Evolutionary conservation across 2,113 vertebrate species (phyloP).

Genomic region (Hippolais icterina): DNA sequence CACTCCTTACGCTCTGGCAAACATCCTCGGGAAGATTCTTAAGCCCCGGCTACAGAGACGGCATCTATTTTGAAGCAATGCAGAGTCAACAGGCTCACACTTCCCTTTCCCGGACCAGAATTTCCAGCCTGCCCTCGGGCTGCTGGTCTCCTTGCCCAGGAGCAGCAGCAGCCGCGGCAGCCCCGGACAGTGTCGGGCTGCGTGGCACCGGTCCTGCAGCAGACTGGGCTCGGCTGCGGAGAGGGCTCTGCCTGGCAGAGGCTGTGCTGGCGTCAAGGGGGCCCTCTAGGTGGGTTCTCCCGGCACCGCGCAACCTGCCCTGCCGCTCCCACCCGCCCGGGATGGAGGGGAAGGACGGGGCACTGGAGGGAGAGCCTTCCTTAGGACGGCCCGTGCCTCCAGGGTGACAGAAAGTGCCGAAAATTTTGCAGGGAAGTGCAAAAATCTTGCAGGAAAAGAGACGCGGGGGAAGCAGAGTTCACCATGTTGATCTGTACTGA

Average conservation of each 20-base stretch:
- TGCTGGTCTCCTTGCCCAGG: slow-evolving; percentile 9
- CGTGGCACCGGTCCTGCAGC: slow-evolving; percentile 75
- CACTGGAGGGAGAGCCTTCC: not conserved
- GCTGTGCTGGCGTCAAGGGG: slow-evolving; percentile 77
- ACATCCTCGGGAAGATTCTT: slow-evolving; percentile 64
- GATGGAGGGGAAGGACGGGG: not conserved
- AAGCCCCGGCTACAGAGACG: slow-evolving; percentile 49
- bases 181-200: slow-evolving; percentile 67
- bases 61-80: slow-evolving; percentile 48
- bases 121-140: slow-evolving; percentile 45
- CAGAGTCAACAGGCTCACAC: slow-evolving; percentile 62
- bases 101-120: not conserved
- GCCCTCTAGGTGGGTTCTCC: slow-evolving; percentile 82
- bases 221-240: slow-evolving; percentile 73
- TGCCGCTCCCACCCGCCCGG: not conserved
- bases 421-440: not conserved
- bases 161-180: slow-evolving; percentile 16
- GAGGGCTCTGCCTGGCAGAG: slow-evolving; percentile 66
- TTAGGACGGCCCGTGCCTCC: not conserved
- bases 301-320: slow-evolving; percentile 35
- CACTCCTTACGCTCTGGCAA: slow-evolving; percentile 58
- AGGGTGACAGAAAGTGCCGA: not conserved
- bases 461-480: not conserved
- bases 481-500: not conserved
- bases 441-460: not conserved